phyloP scores from a whole-genome alignment of 37 sponge, comb jelly and placozoan genomes.

The Crambe crambe region DNA sequence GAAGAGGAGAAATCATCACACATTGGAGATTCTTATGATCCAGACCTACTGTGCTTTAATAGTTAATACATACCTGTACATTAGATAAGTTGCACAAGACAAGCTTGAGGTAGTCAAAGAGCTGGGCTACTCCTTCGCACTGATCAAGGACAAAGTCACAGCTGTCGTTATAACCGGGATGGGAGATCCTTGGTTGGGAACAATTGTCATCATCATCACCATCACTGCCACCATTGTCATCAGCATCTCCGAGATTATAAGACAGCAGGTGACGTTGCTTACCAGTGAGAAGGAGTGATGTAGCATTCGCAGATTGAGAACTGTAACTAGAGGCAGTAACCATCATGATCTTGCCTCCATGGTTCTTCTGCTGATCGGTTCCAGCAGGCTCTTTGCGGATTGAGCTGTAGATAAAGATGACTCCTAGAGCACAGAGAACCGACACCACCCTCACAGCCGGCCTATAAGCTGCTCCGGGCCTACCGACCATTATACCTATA shows the following conservation, averaged over 20 bases:
- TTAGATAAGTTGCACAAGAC: conserved; percentile 46
- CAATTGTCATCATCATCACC: conserved; percentile 30
- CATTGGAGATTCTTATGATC: not conserved
- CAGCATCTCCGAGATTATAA: not conserved
- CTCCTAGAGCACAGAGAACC: conserved; percentile 5
- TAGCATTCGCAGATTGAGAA: not conserved
- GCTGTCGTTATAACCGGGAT: conserved; percentile 33
- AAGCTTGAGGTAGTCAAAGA: conserved; percentile 72
- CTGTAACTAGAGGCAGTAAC: not conserved
- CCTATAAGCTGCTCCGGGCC: conserved; percentile 3
- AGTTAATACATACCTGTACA: conserved; percentile 38
- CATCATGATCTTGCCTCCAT: not conserved
- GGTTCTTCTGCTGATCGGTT: too few species aligned
- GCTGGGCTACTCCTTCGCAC: conserved; percentile 38
- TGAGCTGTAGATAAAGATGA: conserved; percentile 9
- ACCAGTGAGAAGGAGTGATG: not conserved
- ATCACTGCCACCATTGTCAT: not conserved
- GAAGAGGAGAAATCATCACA: not conserved
- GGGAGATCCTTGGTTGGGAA: conserved; percentile 1
- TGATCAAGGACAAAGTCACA: conserved; percentile 55
- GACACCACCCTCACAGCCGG: not conserved
- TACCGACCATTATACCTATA: not conserved
- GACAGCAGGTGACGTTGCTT: not conserved
- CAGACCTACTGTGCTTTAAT: too few species aligned
- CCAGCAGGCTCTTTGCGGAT: too few species aligned